Conservation (phyloP, 2,113 vertebrate genomes). For the Ondatra zibethicus region DNA sequence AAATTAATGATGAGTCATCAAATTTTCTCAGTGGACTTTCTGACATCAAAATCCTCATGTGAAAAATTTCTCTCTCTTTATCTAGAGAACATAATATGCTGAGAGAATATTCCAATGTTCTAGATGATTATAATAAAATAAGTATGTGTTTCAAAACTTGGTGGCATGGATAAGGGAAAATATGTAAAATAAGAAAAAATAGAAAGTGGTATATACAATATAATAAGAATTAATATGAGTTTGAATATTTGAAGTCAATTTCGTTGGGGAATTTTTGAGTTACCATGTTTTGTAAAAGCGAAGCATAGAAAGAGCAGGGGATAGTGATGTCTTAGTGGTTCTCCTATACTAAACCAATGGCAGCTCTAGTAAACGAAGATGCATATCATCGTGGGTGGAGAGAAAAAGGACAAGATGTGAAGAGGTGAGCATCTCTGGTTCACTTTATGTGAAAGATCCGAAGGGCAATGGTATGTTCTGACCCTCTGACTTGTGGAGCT, state of each 20-base stretch:
- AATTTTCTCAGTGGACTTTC: background rate
- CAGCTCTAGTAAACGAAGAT: background rate
- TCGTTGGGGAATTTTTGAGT: background rate
- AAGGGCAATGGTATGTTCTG: background rate
- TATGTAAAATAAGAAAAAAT: background rate
- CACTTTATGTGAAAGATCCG: background rate
- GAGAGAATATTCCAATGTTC: background rate
- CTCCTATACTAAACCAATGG: background rate
- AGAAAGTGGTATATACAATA: background rate
- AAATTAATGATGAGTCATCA: background rate
- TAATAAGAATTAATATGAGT: background rate
- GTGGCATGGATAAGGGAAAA: background rate
- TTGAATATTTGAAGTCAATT: background rate
- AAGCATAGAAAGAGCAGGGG: background rate
- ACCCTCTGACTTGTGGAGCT: background rate
- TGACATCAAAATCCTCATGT: background rate
- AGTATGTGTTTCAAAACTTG: background rate
- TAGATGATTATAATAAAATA: background rate
- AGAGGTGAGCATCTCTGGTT: background rate
- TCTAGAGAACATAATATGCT: background rate
- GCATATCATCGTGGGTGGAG: background rate
- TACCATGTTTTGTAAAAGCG: background rate
- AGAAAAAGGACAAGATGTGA: background rate
- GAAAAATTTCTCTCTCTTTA: background rate
- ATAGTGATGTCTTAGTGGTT: background rate